phyloP scores from a whole-genome alignment of 53 echinoderm and acorn worm genomes.

The Pentamera pediparva region DNA sequence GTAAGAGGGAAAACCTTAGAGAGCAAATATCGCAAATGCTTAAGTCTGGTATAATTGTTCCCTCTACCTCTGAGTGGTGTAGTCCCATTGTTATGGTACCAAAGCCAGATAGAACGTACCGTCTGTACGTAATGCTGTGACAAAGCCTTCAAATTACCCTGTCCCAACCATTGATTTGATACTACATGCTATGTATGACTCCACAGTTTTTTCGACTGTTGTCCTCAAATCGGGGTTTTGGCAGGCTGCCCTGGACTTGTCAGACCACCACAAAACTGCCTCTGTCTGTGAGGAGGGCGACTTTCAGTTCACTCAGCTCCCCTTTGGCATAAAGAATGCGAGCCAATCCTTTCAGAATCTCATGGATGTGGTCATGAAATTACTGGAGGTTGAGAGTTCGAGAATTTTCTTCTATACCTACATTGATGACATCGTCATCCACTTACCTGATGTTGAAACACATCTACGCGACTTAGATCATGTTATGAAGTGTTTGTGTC shows the following conservation, averaged over 20 bases:
- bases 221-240: constrained; percentile 20
- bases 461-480: not conserved
- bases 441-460: not conserved
- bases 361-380: no score
- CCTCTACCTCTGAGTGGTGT: no score
- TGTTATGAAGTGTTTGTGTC: constrained; percentile 1
- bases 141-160: constrained; percentile 15
- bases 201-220: not conserved
- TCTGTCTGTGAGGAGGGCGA: constrained; percentile 7
- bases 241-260: not conserved
- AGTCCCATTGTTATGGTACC: constrained; percentile 38
- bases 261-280: not conserved
- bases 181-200: not conserved
- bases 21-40: constrained; percentile 6
- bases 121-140: constrained; percentile 36
- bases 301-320: not conserved
- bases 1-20: not conserved
- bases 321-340: no score
- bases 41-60: constrained; percentile 16
- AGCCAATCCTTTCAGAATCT: no score
- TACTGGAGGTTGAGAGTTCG: no score
- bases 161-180: not conserved
- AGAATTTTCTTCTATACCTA: no score
- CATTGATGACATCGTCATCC: no score
- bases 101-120: not conserved